phyloP scores from a whole-genome alignment of 1,140 invertebrate species.

The Lepidurus arcticus region DNA sequence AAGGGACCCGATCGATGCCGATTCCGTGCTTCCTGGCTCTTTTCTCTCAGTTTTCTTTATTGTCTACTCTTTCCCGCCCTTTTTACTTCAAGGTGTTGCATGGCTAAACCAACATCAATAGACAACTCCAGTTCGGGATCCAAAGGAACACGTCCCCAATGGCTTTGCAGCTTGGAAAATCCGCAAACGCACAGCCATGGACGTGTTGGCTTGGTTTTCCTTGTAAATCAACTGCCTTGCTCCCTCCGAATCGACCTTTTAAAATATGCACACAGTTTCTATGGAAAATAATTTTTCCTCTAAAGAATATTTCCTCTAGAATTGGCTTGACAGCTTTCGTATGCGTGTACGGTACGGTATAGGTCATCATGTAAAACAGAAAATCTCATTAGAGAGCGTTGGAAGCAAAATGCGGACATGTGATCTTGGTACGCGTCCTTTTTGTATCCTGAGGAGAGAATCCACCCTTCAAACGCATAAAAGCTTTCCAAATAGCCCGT shows the following conservation, averaged over 20 bases:
- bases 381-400: neutral
- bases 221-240: no score
- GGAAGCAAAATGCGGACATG: neutral
- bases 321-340: neutral
- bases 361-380: neutral
- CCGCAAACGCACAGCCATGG: neutral
- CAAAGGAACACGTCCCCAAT: neutral
- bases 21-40: neutral
- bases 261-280: no score
- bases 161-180: neutral
- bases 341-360: neutral
- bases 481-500: neutral
- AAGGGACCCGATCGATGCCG: neutral
- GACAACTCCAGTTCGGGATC: neutral
- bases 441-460: neutral
- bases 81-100: neutral
- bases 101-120: neutral
- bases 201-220: no score
- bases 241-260: no score
- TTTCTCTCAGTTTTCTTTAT: neutral
- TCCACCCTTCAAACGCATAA: neutral
- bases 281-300: no score
- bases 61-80: neutral
- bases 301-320: no score
- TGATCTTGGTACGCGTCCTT: neutral